Conservation (phyloP, 2,113 vertebrate species). For the Cryptotis parvus region DNA sequence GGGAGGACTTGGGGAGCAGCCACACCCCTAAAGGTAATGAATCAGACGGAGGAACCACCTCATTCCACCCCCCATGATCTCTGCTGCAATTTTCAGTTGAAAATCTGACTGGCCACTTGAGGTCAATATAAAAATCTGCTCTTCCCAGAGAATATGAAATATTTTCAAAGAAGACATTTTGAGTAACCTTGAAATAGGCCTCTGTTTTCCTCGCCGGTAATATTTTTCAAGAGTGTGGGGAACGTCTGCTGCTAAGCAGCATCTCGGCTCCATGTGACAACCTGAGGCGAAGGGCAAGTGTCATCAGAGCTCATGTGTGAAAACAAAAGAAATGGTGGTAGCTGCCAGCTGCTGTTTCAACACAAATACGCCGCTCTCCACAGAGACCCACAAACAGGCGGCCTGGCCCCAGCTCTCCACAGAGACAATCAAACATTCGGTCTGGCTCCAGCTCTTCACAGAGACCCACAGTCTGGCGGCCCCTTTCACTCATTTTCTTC, state of each 20-base stretch:
- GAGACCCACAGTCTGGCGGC: too few relatives aligned
- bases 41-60: not conserved
- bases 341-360: not conserved
- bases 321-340: not conserved
- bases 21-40: not conserved
- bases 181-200: not conserved
- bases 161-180: not conserved
- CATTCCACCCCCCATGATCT: too few relatives aligned
- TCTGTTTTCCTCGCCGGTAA: not conserved
- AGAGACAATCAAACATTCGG: too few relatives aligned
- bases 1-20: too few relatives aligned
- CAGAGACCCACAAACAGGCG: too few relatives aligned
- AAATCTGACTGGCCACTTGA: not conserved
- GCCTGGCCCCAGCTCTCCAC: too few relatives aligned
- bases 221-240: not conserved
- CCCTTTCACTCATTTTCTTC: too few relatives aligned
- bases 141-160: too few relatives aligned
- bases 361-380: not conserved
- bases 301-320: too few relatives aligned
- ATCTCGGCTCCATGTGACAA: not conserved
- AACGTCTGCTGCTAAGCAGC: not conserved
- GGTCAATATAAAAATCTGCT: not conserved
- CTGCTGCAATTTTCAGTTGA: too few relatives aligned
- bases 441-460: too few relatives aligned
- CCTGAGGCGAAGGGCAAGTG: accelerated